A percentile compares a stretch with the other conserved stretches of the same genome.
These are phyloP conservation scores for Papilio demoleus DNA, from an alignment of 2,888 invertebrate species.

Conservation along the genomic window DNA sequence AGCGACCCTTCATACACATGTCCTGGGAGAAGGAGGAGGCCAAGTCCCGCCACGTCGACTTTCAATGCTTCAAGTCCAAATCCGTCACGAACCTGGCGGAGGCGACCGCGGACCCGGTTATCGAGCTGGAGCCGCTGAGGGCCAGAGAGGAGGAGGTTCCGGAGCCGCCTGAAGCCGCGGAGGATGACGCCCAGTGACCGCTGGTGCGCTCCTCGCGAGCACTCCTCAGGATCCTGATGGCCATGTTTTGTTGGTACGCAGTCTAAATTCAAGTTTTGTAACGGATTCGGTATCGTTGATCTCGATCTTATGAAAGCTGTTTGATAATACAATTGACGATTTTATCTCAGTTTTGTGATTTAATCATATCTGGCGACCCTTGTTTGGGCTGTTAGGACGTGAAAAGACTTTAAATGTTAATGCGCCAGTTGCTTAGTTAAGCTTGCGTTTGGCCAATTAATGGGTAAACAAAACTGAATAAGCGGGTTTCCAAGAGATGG, in stretches of 20 bases:
- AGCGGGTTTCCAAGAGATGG: no score
- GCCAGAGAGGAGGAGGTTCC: conserved; percentile 62
- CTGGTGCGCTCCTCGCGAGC: conserved; percentile 52
- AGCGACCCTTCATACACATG: conserved; percentile 99
- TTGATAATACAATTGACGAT: not conserved
- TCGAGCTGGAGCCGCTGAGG: conserved; percentile 84
- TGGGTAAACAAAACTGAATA: not conserved
- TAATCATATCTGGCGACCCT: not conserved
- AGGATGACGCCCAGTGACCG: conserved; percentile 57
- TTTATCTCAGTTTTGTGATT: not conserved
- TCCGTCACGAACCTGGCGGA: conserved; percentile 98
- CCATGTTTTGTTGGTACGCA: conserved; percentile 55
- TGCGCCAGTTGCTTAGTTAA: not conserved
- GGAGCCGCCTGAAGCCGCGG: conserved; percentile 50
- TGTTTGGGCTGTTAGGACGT: not conserved
- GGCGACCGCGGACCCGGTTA: conserved; percentile 95
- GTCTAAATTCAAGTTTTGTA: conserved; percentile 30
- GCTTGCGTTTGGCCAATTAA: not conserved
- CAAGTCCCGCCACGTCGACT: conserved; percentile 99
- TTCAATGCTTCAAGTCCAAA: conserved; percentile 99
- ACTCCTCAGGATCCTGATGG: conserved; percentile 50
- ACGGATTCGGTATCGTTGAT: not conserved
- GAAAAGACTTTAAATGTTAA: not conserved
- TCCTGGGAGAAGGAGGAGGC: conserved; percentile 99
- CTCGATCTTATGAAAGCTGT: not conserved